Conservation (phyloP, 2,113 vertebrate species). For the Cyanoliseus patagonus region DNA sequence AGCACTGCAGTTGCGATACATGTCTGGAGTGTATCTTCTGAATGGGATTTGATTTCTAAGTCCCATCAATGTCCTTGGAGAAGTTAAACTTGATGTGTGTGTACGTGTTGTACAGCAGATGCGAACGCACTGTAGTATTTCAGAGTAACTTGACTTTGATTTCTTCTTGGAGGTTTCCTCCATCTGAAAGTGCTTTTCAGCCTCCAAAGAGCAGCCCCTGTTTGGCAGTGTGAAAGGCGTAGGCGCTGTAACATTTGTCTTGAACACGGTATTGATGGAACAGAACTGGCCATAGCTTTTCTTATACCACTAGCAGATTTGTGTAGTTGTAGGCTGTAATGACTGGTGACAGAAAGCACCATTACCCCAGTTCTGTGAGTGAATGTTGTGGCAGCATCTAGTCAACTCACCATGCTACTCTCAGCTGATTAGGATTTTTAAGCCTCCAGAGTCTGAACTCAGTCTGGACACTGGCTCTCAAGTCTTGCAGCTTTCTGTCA, state of each 20-base stretch:
- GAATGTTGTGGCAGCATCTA: not conserved
- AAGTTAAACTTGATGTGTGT: not conserved
- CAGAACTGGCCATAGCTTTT: not conserved
- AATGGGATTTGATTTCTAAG: not conserved
- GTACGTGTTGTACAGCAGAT: not conserved
- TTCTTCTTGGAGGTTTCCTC: not conserved
- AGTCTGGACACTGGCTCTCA: not conserved
- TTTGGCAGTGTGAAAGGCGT: not conserved
- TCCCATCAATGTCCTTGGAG: not conserved
- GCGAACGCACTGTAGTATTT: not conserved
- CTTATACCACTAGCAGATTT: not conserved
- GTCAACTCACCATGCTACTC: not conserved
- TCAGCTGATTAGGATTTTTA: not conserved
- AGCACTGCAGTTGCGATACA: not conserved
- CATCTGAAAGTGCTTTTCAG: not conserved
- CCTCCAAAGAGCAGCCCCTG: not conserved
- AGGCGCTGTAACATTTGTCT: not conserved
- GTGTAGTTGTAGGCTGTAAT: not conserved
- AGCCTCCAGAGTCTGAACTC: not conserved
- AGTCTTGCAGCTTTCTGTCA: not conserved
- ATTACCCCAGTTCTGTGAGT: not conserved
- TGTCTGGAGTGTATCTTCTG: not conserved
- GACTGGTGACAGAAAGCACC: not conserved
- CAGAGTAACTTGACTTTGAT: not conserved
- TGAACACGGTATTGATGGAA: rapidly evolving